Conservation (phyloP, 2,888 invertebrate species). For the Latrodectus elegans region DNA sequence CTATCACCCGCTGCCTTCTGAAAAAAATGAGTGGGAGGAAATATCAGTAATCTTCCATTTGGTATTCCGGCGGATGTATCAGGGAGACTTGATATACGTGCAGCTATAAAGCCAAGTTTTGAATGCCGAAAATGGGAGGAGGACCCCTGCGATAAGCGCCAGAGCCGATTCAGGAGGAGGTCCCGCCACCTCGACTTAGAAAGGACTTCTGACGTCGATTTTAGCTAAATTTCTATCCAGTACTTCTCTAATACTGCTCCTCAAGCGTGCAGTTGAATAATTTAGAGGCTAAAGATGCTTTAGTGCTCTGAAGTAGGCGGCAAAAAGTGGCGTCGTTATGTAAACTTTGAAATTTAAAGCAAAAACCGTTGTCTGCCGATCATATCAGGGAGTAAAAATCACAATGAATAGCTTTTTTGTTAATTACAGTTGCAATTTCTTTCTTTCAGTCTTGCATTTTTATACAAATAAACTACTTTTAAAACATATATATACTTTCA, state of each 20-base stretch:
- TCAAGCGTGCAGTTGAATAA: neutral
- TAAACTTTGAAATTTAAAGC: neutral
- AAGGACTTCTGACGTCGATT: too few relatives aligned
- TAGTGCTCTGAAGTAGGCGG: neutral
- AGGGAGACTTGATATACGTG: conserved; percentile 55
- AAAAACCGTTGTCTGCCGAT: too few relatives aligned
- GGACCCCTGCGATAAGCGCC: conserved; percentile 37
- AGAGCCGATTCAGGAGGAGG: conserved; percentile 26
- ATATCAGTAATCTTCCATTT: conserved; percentile 52
- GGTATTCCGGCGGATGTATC: conserved; percentile 43
- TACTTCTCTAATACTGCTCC: too few relatives aligned
- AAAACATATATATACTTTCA: too few relatives aligned
- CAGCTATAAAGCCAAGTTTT: conserved; percentile 50
- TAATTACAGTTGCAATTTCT: too few relatives aligned
- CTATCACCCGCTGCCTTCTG: conserved; percentile 4
- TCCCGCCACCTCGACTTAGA: too few relatives aligned
- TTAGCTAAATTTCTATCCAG: too few relatives aligned
- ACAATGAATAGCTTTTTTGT: too few relatives aligned
- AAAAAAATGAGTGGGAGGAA: neutral
- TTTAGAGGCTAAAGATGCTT: neutral
- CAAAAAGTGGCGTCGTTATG: neutral
- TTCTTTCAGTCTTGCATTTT: too few relatives aligned
- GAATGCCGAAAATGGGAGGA: conserved; percentile 33
- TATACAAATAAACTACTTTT: too few relatives aligned
- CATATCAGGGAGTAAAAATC: too few relatives aligned